Evolutionary conservation across 1,140 invertebrate species (phyloP).

Genomic region (Drosophila truncata): DNA sequence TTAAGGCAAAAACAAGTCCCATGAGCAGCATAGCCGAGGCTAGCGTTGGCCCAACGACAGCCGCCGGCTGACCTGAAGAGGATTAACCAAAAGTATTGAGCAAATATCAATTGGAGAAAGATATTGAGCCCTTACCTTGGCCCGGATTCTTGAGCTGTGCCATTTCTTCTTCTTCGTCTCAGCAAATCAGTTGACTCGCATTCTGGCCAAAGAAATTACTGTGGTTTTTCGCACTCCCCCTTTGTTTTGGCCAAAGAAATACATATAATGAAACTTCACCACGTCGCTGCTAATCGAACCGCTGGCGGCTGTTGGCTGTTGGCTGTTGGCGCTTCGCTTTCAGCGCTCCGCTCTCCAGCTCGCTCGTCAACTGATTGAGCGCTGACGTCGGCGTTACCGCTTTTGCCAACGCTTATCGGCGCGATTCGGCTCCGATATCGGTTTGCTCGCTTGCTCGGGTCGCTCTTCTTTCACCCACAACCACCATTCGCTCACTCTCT

Average conservation of each 20-base stretch:
- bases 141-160: constrained; percentile 66
- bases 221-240: constrained; percentile 47
- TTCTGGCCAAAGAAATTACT: constrained; percentile 53
- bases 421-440: constrained; percentile 47
- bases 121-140: constrained; percentile 54
- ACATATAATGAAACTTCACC: constrained; percentile 63
- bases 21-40: constrained; percentile 59
- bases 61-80: constrained; percentile 48
- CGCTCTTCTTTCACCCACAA: constrained; percentile 36
- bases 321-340: constrained; percentile 27
- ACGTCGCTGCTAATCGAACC: constrained; percentile 76
- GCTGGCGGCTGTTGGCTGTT: constrained; percentile 35
- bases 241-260: constrained; percentile 41
- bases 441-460: constrained; percentile 6
- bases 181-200: constrained; percentile 59
- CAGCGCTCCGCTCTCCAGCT: constrained; percentile 54
- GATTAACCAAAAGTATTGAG: neutral
- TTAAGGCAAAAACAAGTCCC: constrained; percentile 68
- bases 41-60: constrained; percentile 40
- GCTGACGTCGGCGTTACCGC: constrained; percentile 47
- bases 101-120: neutral
- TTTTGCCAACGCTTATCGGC: constrained; percentile 46
- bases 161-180: constrained; percentile 48
- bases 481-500: neutral
- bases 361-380: constrained; percentile 75